These are phyloP conservation scores for Tapirus indicus DNA, from an alignment of 2,797 vertebrate species.

Conservation along the genomic window DNA sequence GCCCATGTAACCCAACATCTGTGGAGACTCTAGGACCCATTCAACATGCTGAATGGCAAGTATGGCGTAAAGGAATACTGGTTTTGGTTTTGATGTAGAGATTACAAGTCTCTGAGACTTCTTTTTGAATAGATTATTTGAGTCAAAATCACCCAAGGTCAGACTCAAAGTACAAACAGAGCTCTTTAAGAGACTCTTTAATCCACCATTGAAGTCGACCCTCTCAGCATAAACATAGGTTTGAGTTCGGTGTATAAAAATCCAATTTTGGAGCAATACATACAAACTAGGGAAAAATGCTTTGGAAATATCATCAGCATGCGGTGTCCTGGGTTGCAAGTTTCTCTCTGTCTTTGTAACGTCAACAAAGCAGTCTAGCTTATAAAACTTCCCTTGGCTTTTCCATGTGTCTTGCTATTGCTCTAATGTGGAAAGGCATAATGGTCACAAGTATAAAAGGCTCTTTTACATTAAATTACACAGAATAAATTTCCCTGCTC, in stretches of 20 bases:
- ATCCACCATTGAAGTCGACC: neutral
- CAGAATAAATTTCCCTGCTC: slow-evolving; percentile 63
- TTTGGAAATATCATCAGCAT: neutral
- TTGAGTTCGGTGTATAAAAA: neutral
- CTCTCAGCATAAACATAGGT: slow-evolving; percentile 4
- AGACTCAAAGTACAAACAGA: neutral
- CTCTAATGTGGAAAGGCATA: slow-evolving; percentile 52
- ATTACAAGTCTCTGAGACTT: neutral
- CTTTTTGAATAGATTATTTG: neutral
- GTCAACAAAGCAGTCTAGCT: slow-evolving; percentile 25
- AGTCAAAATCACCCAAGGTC: neutral
- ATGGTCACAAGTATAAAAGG: slow-evolving; percentile 67
- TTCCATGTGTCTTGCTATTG: slow-evolving; percentile 47
- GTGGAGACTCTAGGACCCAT: neutral
- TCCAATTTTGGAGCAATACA: neutral
- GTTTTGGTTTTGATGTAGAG: neutral
- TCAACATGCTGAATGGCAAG: neutral
- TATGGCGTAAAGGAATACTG: neutral
- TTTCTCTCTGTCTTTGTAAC: slow-evolving; percentile 21
- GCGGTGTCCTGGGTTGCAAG: neutral
- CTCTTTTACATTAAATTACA: slow-evolving; percentile 75
- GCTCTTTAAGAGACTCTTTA: neutral
- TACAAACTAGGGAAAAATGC: neutral
- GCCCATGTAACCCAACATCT: neutral
- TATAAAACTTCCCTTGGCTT: slow-evolving; percentile 55